Evolutionary conservation across 1,140 invertebrate species (phyloP), one percentile per base, ranked within the genome.

Genomic region (Bombus waltoni): DNA sequence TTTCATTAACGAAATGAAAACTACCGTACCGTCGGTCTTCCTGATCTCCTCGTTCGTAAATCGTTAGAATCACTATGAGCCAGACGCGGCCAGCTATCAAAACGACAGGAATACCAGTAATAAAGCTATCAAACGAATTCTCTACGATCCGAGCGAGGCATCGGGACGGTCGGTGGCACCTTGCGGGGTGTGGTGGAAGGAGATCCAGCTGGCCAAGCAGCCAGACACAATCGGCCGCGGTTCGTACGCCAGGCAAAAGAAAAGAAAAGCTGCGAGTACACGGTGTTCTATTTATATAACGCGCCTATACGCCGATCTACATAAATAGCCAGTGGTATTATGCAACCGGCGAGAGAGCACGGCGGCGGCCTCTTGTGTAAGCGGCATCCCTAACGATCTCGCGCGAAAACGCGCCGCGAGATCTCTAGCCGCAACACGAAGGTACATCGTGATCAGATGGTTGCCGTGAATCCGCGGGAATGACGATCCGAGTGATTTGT

Each of bases 311-410:
- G 74, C 82, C 65, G 84, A 88, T 89, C 83, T 62, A 76, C 82
- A 85, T 81, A 90, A 90, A 90, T 90, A 90, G 86, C 66, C 53
- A 47, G 53, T n/a, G 74, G 70, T 72, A 80, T 90, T 90, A 90
- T 81, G 89, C 75, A 90, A 90, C 42, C 13, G 22, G 22, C 59
- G 62, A 47, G n/a, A 59, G 42, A 78, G 38, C 75, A 57, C 28
- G 35, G 32, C 10, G 38, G 40, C 47, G 53, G 57, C 25, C 57
- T 77, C 38, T 62, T 77, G 57, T 40, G 75, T 38, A 77, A 77
- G 57, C 57, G 53, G 74, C 28, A 25, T 59, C 57, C 35, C 75
- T n/a, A 42, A 77, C 75, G 57, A 77, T 77, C 53, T 11, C 35
- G 75, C 38, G 75, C 57, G 47, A 40, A 28, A 38, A 57, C 11